Evolutionary conservation across 2,113 vertebrate genomes (phyloP).

Genomic region (Chiloscyllium plagiosum): DNA sequence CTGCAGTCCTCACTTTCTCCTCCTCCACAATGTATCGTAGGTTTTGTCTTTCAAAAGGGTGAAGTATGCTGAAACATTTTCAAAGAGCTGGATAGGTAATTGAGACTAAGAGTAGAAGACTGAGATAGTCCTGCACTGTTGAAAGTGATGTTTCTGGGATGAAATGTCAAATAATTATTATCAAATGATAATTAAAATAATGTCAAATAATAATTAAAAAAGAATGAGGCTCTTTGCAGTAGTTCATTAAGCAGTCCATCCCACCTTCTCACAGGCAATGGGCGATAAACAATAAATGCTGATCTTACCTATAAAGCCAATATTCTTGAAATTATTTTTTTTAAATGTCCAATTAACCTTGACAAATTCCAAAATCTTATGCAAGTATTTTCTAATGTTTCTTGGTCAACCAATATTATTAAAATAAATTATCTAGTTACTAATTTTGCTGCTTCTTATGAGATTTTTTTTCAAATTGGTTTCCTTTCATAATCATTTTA

Average conservation of each 20-base stretch:
- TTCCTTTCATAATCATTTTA: neutral
- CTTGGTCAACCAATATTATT: neutral
- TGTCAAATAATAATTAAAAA: neutral
- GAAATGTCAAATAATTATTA: neutral
- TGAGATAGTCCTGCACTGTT: neutral
- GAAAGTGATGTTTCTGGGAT: neutral
- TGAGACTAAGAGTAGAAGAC: neutral
- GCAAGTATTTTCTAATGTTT: neutral
- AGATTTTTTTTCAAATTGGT: neutral
- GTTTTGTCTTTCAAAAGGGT: no score
- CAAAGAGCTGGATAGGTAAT: neutral
- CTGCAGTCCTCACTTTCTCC: no score
- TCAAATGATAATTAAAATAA: no score
- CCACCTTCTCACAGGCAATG: neutral
- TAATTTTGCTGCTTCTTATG: neutral
- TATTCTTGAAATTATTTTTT: neutral
- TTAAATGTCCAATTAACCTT: neutral
- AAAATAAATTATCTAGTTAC: neutral
- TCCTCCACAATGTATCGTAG: no score
- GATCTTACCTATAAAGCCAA: neutral
- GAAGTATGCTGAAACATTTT: neutral
- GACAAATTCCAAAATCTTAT: neutral
- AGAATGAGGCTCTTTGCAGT: neutral
- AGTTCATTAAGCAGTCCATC: neutral
- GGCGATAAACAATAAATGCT: neutral